phyloP scores from a whole-genome alignment of 2,888 invertebrate species.

The Agelastica alni region DNA sequence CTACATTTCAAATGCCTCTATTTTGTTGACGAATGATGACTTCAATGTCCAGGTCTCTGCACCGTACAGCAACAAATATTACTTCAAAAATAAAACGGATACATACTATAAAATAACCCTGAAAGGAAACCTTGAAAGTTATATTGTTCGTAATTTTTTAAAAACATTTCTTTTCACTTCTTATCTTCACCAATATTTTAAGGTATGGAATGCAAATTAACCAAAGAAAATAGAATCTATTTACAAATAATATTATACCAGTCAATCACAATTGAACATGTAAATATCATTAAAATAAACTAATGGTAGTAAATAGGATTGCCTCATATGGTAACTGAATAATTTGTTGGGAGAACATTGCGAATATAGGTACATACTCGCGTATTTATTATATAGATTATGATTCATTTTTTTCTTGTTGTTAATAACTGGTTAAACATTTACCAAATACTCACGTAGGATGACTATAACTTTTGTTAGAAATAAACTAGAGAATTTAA shows the following conservation, averaged over 20 bases:
- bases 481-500: too few relatives aligned
- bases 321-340: slow-evolving; percentile 12
- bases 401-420: neutral
- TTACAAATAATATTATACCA: slow-evolving; percentile 13
- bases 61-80: neutral
- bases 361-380: neutral
- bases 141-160: too few relatives aligned
- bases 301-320: slow-evolving; percentile 12
- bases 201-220: slow-evolving; percentile 14
- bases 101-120: neutral
- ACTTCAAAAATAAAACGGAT: slow-evolving; percentile 7
- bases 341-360: slow-evolving; percentile 15
- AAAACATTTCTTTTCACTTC: slow-evolving; percentile 10
- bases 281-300: slow-evolving; percentile 16
- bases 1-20: too few relatives aligned
- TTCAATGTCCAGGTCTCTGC: too few relatives aligned
- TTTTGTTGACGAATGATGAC: too few relatives aligned
- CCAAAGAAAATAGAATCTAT: slow-evolving; percentile 12
- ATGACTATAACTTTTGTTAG: too few relatives aligned
- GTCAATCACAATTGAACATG: slow-evolving; percentile 19
- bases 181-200: slow-evolving; percentile 18
- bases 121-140: slow-evolving; percentile 12
- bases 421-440: too few relatives aligned
- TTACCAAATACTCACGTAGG: too few relatives aligned
- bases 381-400: neutral